Percentiles rank a stretch among this genome's conserved stretches.
phyloP scores from a whole-genome alignment of 2,113 vertebrate genomes.

The Otocyon megalotis region DNA sequence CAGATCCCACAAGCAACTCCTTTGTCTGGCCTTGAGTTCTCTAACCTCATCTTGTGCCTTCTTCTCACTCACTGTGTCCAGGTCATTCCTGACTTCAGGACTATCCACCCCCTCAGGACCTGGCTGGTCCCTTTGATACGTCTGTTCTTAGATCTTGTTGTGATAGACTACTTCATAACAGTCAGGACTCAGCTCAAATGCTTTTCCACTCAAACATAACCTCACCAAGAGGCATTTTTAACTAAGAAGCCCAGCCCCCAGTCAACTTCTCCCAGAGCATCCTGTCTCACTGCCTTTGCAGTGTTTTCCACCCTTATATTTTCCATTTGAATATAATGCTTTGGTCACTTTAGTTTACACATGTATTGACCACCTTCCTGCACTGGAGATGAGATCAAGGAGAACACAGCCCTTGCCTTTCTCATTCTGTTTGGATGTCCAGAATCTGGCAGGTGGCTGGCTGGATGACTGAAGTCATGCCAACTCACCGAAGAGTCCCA shows the following conservation, averaged over 20 bases:
- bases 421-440: background rate
- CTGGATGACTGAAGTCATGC: background rate
- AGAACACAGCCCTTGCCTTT: background rate
- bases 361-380: background rate
- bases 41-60: background rate
- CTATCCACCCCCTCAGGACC: background rate
- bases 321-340: rapidly evolving
- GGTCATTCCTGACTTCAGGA: background rate
- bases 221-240: background rate
- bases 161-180: background rate
- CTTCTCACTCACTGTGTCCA: background rate
- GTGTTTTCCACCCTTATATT: background rate
- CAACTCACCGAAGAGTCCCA: background rate
- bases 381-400: background rate
- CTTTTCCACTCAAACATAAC: background rate
- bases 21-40: background rate
- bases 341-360: background rate
- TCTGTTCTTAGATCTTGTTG: background rate
- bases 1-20: background rate
- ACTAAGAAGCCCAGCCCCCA: background rate
- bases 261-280: background rate
- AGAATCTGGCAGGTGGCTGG: background rate
- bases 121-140: background rate
- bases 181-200: background rate
- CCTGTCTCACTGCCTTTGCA: background rate